These are phyloP conservation scores for Dorcus hopei DNA, from an alignment of 2,888 invertebrate species.

Conservation along the genomic window DNA sequence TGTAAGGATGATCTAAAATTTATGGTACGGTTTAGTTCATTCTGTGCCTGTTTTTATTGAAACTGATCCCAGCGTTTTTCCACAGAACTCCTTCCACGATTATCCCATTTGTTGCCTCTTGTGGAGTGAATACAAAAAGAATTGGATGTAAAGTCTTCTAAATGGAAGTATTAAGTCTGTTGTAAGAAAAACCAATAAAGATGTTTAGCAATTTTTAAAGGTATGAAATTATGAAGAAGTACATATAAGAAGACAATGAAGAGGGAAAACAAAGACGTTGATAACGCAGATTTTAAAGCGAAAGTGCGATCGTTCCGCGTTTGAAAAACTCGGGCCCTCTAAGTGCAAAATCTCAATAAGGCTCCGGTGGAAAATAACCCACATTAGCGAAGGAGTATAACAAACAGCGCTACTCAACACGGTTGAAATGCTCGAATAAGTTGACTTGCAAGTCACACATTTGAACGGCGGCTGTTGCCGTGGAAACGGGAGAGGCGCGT, in stretches of 20 bases:
- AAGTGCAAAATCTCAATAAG: slow-evolving; percentile 33
- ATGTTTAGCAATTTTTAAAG: not conserved
- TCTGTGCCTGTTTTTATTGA: too few species aligned
- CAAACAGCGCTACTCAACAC: slow-evolving; percentile 38
- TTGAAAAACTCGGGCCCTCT: slow-evolving; percentile 19
- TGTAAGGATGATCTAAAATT: too few species aligned
- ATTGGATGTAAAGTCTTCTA: too few species aligned
- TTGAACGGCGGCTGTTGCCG: slow-evolving; percentile 28
- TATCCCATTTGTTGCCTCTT: too few species aligned
- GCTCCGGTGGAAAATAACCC: slow-evolving; percentile 36
- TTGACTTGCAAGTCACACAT: slow-evolving; percentile 46
- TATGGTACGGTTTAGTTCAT: too few species aligned
- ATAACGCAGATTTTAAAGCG: slow-evolving; percentile 18
- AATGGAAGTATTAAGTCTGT: too few species aligned
- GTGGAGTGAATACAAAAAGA: too few species aligned
- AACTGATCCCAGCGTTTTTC: too few species aligned
- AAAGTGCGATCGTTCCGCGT: slow-evolving; percentile 15
- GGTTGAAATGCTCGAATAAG: slow-evolving; percentile 36
- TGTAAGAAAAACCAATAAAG: too few species aligned
- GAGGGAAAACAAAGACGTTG: slow-evolving; percentile 14
- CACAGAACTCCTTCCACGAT: too few species aligned
- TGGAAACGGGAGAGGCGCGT: slow-evolving; percentile 25
- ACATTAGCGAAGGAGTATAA: slow-evolving; percentile 37
- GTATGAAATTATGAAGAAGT: not conserved
- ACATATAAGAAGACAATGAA: not conserved